Evolutionary conservation across 1,140 invertebrate species (phyloP).

Genomic region (Drosophila dunni): DNA sequence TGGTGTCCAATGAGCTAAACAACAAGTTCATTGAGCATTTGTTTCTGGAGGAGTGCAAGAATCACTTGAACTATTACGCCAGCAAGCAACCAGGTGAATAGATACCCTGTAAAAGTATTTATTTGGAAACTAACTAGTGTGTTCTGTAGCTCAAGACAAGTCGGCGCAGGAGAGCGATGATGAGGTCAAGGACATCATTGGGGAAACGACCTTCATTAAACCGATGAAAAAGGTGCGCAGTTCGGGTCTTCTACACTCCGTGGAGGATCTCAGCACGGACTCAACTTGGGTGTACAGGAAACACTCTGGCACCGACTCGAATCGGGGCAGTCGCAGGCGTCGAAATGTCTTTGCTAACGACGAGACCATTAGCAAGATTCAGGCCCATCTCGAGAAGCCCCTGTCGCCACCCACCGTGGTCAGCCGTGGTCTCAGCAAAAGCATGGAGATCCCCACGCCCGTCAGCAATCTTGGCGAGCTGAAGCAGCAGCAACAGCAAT

Average conservation of each 20-base stretch:
- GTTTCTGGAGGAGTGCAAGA: conserved; percentile 82
- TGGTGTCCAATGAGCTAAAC: conserved; percentile 58
- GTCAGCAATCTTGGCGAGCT: conserved; percentile 77
- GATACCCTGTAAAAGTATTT: neutral
- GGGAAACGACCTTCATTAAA: conserved; percentile 86
- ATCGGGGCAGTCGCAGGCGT: conserved; percentile 80
- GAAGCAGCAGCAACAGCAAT: conserved; percentile 75
- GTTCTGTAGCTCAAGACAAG: conserved; percentile 59
- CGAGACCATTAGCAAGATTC: conserved; percentile 82
- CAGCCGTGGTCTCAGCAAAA: conserved; percentile 82
- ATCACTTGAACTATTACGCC: conserved; percentile 78
- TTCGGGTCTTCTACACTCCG: conserved; percentile 89
- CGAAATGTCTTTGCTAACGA: conserved; percentile 79
- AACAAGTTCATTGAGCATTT: conserved; percentile 83
- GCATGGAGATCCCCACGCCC: conserved; percentile 84
- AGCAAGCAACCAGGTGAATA: conserved; percentile 67
- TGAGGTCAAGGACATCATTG: conserved; percentile 87
- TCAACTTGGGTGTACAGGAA: conserved; percentile 91
- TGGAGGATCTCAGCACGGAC: conserved; percentile 90
- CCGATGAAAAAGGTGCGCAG: conserved; percentile 88
- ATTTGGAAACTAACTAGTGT: neutral
- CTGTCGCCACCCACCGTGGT: conserved; percentile 71
- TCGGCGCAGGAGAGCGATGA: conserved; percentile 85
- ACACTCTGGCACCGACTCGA: conserved; percentile 80
- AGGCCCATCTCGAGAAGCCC: conserved; percentile 74